Evolutionary conservation across 92 coral and sea anemone species (phyloP).

Genomic region (Zoanthus sansibaricus): DNA sequence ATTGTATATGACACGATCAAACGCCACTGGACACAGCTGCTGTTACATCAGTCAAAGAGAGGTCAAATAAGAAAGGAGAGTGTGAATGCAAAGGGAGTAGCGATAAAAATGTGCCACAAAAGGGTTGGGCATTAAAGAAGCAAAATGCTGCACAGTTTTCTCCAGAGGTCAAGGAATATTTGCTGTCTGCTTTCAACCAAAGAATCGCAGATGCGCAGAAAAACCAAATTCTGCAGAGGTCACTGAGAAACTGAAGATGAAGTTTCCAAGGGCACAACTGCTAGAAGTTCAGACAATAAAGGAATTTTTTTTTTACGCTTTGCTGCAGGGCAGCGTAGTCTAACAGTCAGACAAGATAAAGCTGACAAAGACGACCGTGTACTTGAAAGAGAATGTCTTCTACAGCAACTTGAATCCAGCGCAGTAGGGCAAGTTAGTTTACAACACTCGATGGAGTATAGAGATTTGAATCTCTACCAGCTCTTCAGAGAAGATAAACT

Average conservation of each 20-base stretch:
- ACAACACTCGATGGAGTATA: not conserved
- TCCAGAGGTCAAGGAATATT: constrained; percentile 33
- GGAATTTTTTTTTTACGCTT: constrained; percentile 48
- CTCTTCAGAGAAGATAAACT: constrained; percentile 2
- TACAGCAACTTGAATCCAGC: too few relatives aligned
- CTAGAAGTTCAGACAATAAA: constrained; percentile 50
- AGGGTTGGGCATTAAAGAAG: constrained; percentile 27
- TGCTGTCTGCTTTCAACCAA: constrained; percentile 1
- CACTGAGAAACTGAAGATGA: not conserved
- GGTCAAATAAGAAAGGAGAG: too few relatives aligned
- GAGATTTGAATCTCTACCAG: not conserved
- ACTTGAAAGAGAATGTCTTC: not conserved
- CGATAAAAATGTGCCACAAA: not conserved
- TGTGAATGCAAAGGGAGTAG: too few relatives aligned
- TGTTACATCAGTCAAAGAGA: too few relatives aligned
- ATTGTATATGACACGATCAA: too few relatives aligned
- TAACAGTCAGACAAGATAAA: not conserved
- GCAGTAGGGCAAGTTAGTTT: too few relatives aligned
- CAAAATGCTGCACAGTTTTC: constrained; percentile 35
- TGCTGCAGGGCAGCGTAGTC: constrained; percentile 2
- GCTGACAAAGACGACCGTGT: not conserved
- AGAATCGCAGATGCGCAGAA: constrained; percentile 45
- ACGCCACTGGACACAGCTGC: too few relatives aligned
- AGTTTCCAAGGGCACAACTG: constrained; percentile 39
- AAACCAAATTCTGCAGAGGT: not conserved